A percentile compares a stretch with the other conserved stretches of the same genome.
These are phyloP conservation scores for Cebidichthys violaceus DNA, from an alignment of 2,113 vertebrate genomes.

Conservation along the genomic window DNA sequence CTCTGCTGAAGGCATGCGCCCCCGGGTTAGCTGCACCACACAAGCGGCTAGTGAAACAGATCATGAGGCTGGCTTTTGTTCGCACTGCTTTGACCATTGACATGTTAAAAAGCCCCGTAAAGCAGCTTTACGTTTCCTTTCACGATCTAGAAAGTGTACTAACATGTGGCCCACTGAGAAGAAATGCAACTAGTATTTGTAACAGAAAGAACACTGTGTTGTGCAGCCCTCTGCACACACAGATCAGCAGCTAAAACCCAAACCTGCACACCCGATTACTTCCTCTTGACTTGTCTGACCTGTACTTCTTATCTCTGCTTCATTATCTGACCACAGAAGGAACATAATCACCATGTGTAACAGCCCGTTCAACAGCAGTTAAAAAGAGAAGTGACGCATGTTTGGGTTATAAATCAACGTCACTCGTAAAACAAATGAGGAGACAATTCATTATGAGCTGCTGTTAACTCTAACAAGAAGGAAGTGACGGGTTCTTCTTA, in stretches of 20 bases:
- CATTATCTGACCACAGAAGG: slow-evolving; percentile 4
- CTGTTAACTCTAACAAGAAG: background rate
- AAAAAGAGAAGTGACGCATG: background rate
- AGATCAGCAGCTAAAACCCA: background rate
- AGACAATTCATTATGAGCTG: background rate
- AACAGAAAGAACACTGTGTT: background rate
- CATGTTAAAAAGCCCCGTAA: background rate
- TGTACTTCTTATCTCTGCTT: background rate
- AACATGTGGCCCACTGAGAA: background rate
- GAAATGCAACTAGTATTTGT: background rate
- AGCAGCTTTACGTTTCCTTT: background rate
- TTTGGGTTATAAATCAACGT: background rate
- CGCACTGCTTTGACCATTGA: background rate
- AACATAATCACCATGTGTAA: background rate
- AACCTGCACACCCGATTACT: slow-evolving; percentile 5
- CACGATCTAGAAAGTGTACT: background rate
- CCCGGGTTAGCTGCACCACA: background rate
- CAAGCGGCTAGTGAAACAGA: background rate
- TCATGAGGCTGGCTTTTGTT: slow-evolving; percentile 12
- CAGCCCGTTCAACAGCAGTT: background rate
- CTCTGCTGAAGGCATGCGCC: background rate
- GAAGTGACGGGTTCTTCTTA: too few species aligned
- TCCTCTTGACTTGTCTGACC: slow-evolving; percentile 12
- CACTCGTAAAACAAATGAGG: background rate
- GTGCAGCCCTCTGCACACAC: background rate